These are phyloP conservation scores for Tetragonisca angustula DNA, from an alignment of 2,888 invertebrate genomes.

Conservation along the genomic window DNA sequence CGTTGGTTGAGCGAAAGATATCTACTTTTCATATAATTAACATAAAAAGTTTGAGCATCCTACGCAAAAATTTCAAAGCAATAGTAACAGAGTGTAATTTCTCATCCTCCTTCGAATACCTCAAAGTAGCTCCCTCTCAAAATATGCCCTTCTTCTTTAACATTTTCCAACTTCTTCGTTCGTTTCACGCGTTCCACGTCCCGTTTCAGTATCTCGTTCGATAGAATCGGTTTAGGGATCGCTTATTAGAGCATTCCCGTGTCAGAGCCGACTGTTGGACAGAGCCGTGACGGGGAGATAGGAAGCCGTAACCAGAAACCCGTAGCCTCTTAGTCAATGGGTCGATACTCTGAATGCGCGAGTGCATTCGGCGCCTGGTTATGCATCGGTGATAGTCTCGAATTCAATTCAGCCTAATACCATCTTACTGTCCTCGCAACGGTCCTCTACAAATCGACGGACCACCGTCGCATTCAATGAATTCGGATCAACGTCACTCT, in stretches of 20 bases:
- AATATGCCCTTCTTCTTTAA: too few species aligned
- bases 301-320: slow-evolving; percentile 48
- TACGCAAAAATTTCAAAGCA: too few species aligned
- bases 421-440: slow-evolving; percentile 33
- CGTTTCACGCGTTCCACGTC: neutral
- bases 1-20: too few species aligned
- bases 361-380: slow-evolving; percentile 24
- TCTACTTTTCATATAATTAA: too few species aligned
- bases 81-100: too few species aligned
- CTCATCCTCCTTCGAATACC: too few species aligned
- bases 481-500: slow-evolving; percentile 7
- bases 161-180: neutral
- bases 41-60: too few species aligned
- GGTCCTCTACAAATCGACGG: slow-evolving; percentile 12
- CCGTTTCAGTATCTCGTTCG: neutral
- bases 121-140: too few species aligned
- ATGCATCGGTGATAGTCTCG: slow-evolving; percentile 30
- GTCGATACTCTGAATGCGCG: slow-evolving; percentile 40
- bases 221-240: slow-evolving; percentile 1
- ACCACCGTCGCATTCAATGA: slow-evolving; percentile 30
- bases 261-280: slow-evolving; percentile 28
- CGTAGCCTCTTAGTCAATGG: slow-evolving; percentile 49
- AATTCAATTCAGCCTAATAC: slow-evolving; percentile 47
- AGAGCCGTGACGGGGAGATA: slow-evolving; percentile 42
- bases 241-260: slow-evolving; percentile 30